These are phyloP conservation scores for Agrochola lota DNA, from an alignment of 2,888 invertebrate species.

Conservation along the genomic window DNA sequence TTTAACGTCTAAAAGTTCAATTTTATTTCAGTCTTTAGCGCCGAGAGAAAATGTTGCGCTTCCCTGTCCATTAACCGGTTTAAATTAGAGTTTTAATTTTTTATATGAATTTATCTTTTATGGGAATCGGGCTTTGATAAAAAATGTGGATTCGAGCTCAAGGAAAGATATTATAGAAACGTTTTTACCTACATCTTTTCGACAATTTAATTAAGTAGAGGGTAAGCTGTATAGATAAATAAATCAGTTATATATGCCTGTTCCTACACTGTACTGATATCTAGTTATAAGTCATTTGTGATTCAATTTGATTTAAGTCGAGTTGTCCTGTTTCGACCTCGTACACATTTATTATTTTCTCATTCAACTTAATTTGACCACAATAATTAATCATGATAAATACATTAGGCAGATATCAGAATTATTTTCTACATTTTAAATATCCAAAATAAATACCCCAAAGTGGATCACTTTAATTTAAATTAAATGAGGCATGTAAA, in stretches of 20 bases:
- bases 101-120: constrained; percentile 66
- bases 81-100: constrained; percentile 83
- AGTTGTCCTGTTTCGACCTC: background rate
- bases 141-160: constrained; percentile 28
- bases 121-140: constrained; percentile 40
- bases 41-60: constrained; percentile 78
- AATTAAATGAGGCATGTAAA: constrained; percentile 23
- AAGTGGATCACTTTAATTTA: constrained; percentile 31
- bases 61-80: constrained; percentile 81
- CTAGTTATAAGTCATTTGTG: background rate
- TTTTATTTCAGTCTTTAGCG: constrained; percentile 79
- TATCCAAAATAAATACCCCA: background rate
- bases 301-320: background rate
- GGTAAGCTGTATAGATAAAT: background rate
- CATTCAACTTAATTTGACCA: background rate
- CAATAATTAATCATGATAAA: background rate
- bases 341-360: background rate
- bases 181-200: background rate
- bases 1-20: constrained; percentile 76
- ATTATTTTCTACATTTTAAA: background rate
- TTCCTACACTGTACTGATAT: background rate
- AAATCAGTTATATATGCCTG: background rate
- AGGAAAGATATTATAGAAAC: background rate
- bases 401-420: background rate
- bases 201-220: constrained; percentile 13